These are phyloP conservation scores for Eurytoma adleriae DNA, from an alignment of 2,888 invertebrate species.

Conservation along the genomic window DNA sequence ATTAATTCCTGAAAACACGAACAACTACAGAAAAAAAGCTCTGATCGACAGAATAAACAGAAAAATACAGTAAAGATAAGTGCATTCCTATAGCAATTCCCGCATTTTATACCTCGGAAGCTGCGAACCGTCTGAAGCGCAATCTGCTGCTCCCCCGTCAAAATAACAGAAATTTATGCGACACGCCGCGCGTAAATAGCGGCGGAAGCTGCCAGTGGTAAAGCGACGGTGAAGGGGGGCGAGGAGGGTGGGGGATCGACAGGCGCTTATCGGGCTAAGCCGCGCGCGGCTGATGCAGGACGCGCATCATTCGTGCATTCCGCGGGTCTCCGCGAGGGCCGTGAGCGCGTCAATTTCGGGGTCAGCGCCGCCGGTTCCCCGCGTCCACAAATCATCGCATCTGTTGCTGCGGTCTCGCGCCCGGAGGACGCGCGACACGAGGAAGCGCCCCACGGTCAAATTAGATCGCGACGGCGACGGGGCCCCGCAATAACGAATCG, in stretches of 20 bases:
- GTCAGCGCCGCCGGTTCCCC: conserved; percentile 56
- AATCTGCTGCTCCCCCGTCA: conserved; percentile 8
- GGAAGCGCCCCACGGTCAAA: conserved; percentile 57
- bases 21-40: too few species aligned
- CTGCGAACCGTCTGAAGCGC: not conserved
- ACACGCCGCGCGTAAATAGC: not conserved
- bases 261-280: conserved; percentile 38
- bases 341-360: conserved; percentile 59
- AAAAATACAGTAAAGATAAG: too few species aligned
- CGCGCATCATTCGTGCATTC: conserved; percentile 25
- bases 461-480: conserved; percentile 63
- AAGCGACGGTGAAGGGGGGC: not conserved
- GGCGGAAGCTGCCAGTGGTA: not conserved
- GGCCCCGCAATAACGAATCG: conserved; percentile 65
- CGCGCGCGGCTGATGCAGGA: conserved; percentile 7
- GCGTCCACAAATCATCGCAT: conserved; percentile 70
- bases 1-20: too few species aligned
- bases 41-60: too few species aligned
- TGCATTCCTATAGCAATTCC: too few species aligned
- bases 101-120: too few species aligned
- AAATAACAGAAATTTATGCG: conserved; percentile 12
- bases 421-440: not conserved
- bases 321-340: conserved; percentile 8
- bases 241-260: conserved; percentile 7
- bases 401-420: conserved; percentile 68